Percentiles rank a stretch among this genome's conserved stretches.
Evolutionary conservation across 1,140 invertebrate genomes (phyloP).

Genomic region (Spodoptera frugiperda): DNA sequence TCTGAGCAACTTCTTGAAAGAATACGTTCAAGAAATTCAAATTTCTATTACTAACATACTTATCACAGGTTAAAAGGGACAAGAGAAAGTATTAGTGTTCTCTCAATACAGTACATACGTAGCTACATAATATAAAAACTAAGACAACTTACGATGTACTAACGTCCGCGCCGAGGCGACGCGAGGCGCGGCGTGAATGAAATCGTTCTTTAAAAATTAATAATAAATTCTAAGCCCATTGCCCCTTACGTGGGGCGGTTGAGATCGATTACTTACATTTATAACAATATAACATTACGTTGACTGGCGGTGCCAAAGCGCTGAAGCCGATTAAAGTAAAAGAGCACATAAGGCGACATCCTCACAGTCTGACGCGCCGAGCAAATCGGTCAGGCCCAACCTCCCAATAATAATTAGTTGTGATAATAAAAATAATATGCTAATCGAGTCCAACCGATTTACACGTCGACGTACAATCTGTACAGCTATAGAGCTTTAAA

Average conservation of each 20-base stretch:
- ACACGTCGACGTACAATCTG: conserved; percentile 25
- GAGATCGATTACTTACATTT: conserved; percentile 83
- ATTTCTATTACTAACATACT: conserved; percentile 82
- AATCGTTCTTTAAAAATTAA: conserved; percentile 72
- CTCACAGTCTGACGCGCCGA: conserved; percentile 21
- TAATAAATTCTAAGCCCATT: conserved; percentile 78
- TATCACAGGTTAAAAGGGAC: conserved; percentile 86
- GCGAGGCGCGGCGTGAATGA: conserved; percentile 56
- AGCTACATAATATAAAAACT: conserved; percentile 69
- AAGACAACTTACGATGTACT: conserved; percentile 78
- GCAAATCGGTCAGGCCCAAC: conserved; percentile 50
- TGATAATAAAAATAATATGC: conserved; percentile 75
- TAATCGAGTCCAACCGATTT: conserved; percentile 29
- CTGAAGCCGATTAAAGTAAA: conserved; percentile 65
- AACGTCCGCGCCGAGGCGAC: conserved; percentile 52
- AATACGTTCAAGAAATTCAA: conserved; percentile 77
- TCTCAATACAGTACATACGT: conserved; percentile 77
- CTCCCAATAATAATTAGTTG: conserved; percentile 69
- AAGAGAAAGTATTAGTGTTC: conserved; percentile 85
- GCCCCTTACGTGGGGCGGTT: conserved; percentile 69
- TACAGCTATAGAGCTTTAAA: conserved; percentile 18
- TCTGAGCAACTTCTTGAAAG: conserved; percentile 81
- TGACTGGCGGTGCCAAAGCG: conserved; percentile 71
- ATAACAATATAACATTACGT: conserved; percentile 67
- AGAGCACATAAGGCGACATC: conserved; percentile 61